Base-by-base conservation (phyloP, 2,888 invertebrate genomes). In the Cantharis rustica region DNA sequence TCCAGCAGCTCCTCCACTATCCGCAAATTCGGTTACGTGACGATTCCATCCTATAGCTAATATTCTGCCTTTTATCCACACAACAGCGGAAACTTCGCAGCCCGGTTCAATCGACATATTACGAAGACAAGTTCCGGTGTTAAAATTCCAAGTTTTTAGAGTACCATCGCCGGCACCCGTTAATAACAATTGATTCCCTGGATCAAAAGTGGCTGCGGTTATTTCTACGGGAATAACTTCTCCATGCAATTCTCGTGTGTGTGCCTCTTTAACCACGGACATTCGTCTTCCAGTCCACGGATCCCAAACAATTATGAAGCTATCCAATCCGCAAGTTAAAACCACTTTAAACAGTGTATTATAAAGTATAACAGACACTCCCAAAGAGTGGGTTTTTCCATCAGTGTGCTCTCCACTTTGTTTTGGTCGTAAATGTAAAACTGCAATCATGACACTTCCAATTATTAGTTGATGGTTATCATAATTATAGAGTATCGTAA, bases 61-160 rank as follows among this genome's bases (percentile, higher is more conserved):
- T 80, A 96, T 94, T 82, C 94, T 90, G 64, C 83, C 85, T 69
- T 85, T 86, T 4, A 84, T 85, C 89, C 91, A 91, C 17, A 89
- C 86, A 1, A 92, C 85, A 9, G 89, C 88, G 2, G 91, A 90
- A 68, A 92, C 88, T 81, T 90, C 90, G 76, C 89, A 89, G 79
- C 82, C 80, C 11, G 72, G 88, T 79, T 91, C 91, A 16, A 93
- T 92, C 26, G 88, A 87, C 92, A 95, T 92, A 73, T 91, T 91
- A 79, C 93, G 89, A 78, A 95, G 86, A 82, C 95, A 95, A 9
- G 91, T 90, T 0, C 95, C 95, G 20, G 94, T 93, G 84, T 95
- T 95, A 84, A 95, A 96, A 87, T 95, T 95, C 96, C 96, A 96
- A 31, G 95, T 90, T 89, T 94, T 94, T 9, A 96, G 88, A 0